Base-by-base conservation (phyloP, 2,113 vertebrate species). In the Malurus melanocephalus region DNA sequence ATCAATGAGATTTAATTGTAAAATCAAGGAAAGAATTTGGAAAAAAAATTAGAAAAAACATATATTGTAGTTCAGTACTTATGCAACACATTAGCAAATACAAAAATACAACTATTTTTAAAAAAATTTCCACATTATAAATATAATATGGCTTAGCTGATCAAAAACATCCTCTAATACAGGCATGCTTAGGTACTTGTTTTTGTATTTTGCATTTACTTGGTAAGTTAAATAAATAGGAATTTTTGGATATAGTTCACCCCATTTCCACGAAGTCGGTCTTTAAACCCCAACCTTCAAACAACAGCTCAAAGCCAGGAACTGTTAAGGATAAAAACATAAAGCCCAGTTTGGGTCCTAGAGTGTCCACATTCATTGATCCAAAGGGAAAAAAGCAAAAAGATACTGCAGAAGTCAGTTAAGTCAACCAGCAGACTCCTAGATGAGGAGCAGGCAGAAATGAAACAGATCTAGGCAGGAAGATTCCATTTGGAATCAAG, bases 171-270 rank as follows among this genome's bases (percentile, higher is more conserved):
- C 6, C 20, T 73, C 30, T 35, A 60, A 52, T 13, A 64, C 9
- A 64, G 13, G 6, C 13, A 76, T 65, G 82, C 17, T 69, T 66
- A 74, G 10, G 33, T 53, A 68, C 15, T 19, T 56, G 10, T 0
- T 2, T 75, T 67, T 67, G 17, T 21, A n/a, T 75, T 68, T 73
- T 80, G 26, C 9, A 52, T 72, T 90, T 59, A 33, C 61, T 90
- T 38, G 11, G 18, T 80, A 52, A 3, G 4, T 71, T 67, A 86
- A 80, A 57, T 28, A 85, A 86, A 66, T 30, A 12, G 49, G 5
- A 53, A 48, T 79, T 83, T 85, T 82, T 87, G n/a, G 45, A 66
- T 57, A 35, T 8, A 81, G 23, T 71, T 94, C 45, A 49, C 4
- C 6, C 27, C 10, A 57, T 49, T 84, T 89, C 61, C 59, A 78